These are phyloP conservation scores for Dorcus parallelipipedus DNA, from an alignment of 2,888 invertebrate species.

Conservation along the genomic window DNA sequence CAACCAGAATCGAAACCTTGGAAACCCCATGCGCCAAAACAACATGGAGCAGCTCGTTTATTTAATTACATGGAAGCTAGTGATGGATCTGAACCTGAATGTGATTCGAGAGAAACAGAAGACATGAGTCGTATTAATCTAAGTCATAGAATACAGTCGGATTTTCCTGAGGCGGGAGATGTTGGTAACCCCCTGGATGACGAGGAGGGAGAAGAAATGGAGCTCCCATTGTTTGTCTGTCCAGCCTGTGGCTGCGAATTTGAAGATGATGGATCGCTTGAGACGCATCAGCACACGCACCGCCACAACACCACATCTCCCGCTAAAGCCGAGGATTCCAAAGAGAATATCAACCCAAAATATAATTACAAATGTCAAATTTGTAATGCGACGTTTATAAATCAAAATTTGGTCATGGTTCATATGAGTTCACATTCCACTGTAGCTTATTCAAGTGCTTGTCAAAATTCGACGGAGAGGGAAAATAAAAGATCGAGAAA, in stretches of 20 bases:
- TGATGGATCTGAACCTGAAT: slow-evolving; percentile 64
- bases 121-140: slow-evolving; percentile 42
- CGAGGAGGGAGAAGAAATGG: slow-evolving; percentile 44
- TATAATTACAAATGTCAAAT: slow-evolving; percentile 49
- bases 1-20: slow-evolving; percentile 41
- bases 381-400: slow-evolving; percentile 49
- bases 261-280: slow-evolving; percentile 51
- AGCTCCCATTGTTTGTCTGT: slow-evolving; percentile 52
- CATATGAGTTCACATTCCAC: slow-evolving; percentile 52
- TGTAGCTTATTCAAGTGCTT: slow-evolving; percentile 38
- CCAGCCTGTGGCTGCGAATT: slow-evolving; percentile 55
- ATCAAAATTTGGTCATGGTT: slow-evolving; percentile 49
- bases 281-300: slow-evolving; percentile 51
- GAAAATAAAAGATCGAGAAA: slow-evolving; percentile 47
- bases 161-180: slow-evolving; percentile 65
- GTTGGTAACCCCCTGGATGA: slow-evolving; percentile 46
- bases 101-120: slow-evolving; percentile 46
- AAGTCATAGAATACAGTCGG: slow-evolving; percentile 50
- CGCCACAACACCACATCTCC: slow-evolving; percentile 51
- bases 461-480: slow-evolving; percentile 33
- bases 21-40: slow-evolving; percentile 43
- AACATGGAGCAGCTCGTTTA: slow-evolving; percentile 64
- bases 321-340: slow-evolving; percentile 47
- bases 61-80: slow-evolving; percentile 73
- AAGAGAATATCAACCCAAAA: slow-evolving; percentile 47